A percentile compares a stretch with the other conserved stretches of the same genome.
phyloP scores from a whole-genome alignment of 2,797 vertebrate species.

The Vespertilio murinus region DNA sequence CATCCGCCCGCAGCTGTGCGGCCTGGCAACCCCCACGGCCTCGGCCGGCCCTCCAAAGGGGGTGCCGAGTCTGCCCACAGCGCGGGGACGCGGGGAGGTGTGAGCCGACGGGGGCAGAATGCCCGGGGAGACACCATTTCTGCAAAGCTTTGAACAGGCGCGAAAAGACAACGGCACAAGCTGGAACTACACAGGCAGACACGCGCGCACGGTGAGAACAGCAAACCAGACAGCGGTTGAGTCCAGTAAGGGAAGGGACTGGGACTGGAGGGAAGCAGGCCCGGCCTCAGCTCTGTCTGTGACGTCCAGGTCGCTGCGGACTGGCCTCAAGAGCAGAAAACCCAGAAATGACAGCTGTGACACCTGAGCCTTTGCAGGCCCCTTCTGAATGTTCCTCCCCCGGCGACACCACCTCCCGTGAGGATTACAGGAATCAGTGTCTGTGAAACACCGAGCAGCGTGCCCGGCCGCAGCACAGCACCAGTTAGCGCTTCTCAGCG shows the following conservation, averaged over 20 bases:
- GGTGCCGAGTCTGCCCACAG: neutral
- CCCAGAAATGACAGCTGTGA: neutral
- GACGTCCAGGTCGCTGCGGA: neutral
- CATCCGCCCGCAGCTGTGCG: neutral
- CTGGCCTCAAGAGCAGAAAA: neutral
- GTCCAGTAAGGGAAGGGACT: neutral
- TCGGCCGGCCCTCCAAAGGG: neutral
- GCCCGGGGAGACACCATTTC: too few species aligned
- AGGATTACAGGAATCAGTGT: neutral
- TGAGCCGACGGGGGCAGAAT: neutral
- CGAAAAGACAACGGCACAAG: neutral
- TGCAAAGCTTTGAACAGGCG: neutral
- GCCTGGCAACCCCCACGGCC: neutral
- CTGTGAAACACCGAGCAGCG: neutral
- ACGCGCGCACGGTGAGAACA: neutral
- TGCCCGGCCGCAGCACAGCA: neutral
- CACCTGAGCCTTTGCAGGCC: neutral
- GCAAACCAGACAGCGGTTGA: neutral
- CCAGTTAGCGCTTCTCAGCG: too few species aligned
- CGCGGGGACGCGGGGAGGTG: too few species aligned
- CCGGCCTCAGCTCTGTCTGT: neutral
- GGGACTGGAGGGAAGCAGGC: rapidly evolving
- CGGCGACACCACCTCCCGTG: neutral
- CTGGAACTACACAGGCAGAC: neutral
- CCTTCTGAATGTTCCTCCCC: neutral